A percentile compares a stretch with the other conserved stretches of the same genome.
These are phyloP conservation scores for Sciaenops ocellatus DNA, from an alignment of 2,797 vertebrate genomes.

Conservation along the genomic window DNA sequence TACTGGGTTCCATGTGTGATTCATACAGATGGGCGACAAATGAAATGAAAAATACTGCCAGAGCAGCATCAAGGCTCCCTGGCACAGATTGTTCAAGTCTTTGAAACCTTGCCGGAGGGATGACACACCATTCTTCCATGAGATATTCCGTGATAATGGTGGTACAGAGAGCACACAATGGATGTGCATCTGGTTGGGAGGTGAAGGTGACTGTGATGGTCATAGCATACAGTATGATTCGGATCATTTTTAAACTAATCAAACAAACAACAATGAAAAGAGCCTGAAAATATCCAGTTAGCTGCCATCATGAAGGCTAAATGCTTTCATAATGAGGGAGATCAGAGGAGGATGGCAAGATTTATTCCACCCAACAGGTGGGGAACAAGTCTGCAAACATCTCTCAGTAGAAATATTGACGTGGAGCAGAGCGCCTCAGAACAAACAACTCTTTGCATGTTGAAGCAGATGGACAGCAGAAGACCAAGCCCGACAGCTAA, in stretches of 20 bases:
- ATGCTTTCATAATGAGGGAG: neutral
- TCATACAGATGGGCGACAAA: neutral
- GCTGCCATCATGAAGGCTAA: neutral
- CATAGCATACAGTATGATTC: neutral
- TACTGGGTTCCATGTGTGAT: neutral
- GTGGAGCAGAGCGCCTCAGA: conserved; percentile 17
- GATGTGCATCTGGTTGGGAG: neutral
- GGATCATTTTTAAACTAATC: neutral
- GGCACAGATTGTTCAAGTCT: neutral
- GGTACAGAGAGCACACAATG: neutral
- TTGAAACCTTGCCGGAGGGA: neutral
- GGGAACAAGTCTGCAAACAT: conserved; percentile 22
- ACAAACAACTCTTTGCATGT: conserved; percentile 35
- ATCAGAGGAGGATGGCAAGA: neutral
- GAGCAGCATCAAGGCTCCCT: neutral
- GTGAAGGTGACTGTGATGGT: neutral
- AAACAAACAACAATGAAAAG: neutral
- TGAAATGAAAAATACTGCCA: neutral
- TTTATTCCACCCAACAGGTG: conserved; percentile 23
- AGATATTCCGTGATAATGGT: neutral
- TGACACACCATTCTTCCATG: neutral
- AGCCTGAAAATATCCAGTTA: neutral
- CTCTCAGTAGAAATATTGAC: conserved; percentile 1
- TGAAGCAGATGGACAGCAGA: conserved; percentile 52
- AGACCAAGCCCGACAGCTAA: conserved; percentile 23